Percentiles rank a stretch among this genome's conserved stretches.
phyloP scores from a whole-genome alignment of 2,113 vertebrate species.

The Ceratotherium simum region DNA sequence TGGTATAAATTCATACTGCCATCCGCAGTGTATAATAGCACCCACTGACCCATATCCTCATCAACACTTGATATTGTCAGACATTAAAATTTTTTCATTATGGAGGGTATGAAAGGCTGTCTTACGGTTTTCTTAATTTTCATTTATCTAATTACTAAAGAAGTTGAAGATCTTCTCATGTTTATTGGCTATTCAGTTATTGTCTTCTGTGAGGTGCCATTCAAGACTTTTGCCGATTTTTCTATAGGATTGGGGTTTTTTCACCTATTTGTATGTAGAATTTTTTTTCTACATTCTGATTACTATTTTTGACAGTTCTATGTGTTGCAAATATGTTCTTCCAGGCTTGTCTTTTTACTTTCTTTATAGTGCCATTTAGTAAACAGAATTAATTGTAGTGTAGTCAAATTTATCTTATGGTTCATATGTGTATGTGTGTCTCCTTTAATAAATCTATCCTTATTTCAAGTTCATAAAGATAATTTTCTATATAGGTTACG shows the following conservation, averaged over 20 bases:
- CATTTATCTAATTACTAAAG: not conserved
- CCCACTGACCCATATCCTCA: not conserved
- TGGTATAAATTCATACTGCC: not conserved
- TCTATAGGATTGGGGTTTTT: not conserved
- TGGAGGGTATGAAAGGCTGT: not conserved
- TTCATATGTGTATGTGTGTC: not conserved
- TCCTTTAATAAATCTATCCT: not conserved
- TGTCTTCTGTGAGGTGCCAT: not conserved
- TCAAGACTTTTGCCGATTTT: not conserved
- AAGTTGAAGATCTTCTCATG: not conserved
- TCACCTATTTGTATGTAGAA: not conserved
- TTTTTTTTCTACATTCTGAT: not conserved
- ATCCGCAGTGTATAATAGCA: not conserved
- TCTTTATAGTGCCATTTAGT: not conserved
- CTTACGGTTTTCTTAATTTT: not conserved
- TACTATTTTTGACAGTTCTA: not conserved
- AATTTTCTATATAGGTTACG: not conserved
- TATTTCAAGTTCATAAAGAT: not conserved
- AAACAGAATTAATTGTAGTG: not conserved
- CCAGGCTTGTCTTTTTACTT: not conserved
- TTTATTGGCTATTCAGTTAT: not conserved
- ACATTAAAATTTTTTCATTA: not conserved
- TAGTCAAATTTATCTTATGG: not conserved
- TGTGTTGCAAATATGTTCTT: not conserved
- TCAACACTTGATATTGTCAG: not conserved